These are phyloP conservation scores for Pocillopora grandis DNA, from an alignment of 92 coral and sea anemone species.

Conservation along the genomic window DNA sequence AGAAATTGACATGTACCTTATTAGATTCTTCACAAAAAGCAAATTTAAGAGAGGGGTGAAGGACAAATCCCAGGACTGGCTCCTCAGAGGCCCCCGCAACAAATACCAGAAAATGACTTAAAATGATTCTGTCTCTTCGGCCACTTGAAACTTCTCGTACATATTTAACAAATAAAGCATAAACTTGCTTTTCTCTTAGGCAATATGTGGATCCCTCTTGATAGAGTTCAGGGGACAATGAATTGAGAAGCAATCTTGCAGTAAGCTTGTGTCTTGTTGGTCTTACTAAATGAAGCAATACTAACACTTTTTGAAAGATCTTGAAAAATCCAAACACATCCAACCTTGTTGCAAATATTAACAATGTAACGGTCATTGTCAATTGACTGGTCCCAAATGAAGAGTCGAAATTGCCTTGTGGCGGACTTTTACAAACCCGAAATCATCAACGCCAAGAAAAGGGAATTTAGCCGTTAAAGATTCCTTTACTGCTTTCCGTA, in stretches of 20 bases:
- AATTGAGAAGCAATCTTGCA: constrained; percentile 42
- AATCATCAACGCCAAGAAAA: constrained; percentile 29
- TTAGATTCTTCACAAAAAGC: constrained; percentile 9
- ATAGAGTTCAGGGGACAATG: constrained; percentile 51
- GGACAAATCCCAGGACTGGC: constrained; percentile 66
- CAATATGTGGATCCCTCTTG: constrained; percentile 57
- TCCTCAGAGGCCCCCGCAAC: constrained; percentile 67
- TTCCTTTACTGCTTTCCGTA: constrained; percentile 37
- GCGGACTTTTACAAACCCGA: constrained; percentile 47
- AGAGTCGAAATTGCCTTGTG: constrained; percentile 49
- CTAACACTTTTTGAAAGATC: constrained; percentile 34
- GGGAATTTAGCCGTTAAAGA: constrained; percentile 40
- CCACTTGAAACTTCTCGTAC: constrained; percentile 71
- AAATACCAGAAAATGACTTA: constrained; percentile 52
- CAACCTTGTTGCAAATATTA: constrained; percentile 52
- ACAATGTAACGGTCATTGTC: neutral
- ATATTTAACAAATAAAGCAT: constrained; percentile 68
- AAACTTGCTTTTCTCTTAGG: constrained; percentile 51
- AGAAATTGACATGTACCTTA: neutral
- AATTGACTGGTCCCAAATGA: constrained; percentile 21
- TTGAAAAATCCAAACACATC: constrained; percentile 53
- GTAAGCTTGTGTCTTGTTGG: constrained; percentile 38
- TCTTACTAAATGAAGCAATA: constrained; percentile 56
- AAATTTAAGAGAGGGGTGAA: constrained; percentile 37
- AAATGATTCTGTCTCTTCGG: constrained; percentile 50